phyloP scores from a whole-genome alignment of 2,888 invertebrate genomes.

The Thera obeliscata region DNA sequence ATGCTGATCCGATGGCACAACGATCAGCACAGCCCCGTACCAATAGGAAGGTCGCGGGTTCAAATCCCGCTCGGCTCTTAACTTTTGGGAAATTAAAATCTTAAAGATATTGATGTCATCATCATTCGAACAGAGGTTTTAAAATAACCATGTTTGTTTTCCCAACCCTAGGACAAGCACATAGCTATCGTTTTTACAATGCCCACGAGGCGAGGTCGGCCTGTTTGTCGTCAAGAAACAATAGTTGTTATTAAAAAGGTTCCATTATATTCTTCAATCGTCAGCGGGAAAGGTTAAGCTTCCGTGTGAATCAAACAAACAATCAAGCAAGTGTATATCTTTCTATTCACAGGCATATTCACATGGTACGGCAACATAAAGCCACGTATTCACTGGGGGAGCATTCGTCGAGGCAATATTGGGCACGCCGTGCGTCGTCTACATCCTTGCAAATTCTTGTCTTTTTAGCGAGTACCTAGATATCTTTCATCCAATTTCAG shows the following conservation, averaged over 20 bases:
- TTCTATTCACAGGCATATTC: constrained; percentile 32
- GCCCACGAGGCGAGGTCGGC: constrained; percentile 35
- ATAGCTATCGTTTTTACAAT: constrained; percentile 23
- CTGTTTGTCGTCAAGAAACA: constrained; percentile 35
- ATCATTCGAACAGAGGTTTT: neutral
- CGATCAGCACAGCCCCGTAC: too few species aligned
- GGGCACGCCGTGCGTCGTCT: neutral
- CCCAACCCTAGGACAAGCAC: constrained; percentile 5
- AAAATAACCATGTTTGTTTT: constrained; percentile 7
- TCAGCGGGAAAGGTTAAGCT: constrained; percentile 67
- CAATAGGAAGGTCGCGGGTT: too few species aligned
- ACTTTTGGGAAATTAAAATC: too few species aligned
- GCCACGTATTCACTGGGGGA: constrained; percentile 10
- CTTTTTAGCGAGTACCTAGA: neutral
- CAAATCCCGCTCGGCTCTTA: too few species aligned
- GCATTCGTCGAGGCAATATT: constrained; percentile 4
- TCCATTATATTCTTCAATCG: constrained; percentile 37
- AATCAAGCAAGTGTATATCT: constrained; percentile 45
- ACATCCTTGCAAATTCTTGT: neutral
- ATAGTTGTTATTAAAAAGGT: constrained; percentile 38
- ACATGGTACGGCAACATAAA: constrained; percentile 19
- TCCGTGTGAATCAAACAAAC: constrained; percentile 68
- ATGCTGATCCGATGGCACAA: too few species aligned
- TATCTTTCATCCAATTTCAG: too few species aligned
- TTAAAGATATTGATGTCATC: neutral